phyloP scores from a whole-genome alignment of 2,113 vertebrate genomes.

The Cavia porcellus region DNA sequence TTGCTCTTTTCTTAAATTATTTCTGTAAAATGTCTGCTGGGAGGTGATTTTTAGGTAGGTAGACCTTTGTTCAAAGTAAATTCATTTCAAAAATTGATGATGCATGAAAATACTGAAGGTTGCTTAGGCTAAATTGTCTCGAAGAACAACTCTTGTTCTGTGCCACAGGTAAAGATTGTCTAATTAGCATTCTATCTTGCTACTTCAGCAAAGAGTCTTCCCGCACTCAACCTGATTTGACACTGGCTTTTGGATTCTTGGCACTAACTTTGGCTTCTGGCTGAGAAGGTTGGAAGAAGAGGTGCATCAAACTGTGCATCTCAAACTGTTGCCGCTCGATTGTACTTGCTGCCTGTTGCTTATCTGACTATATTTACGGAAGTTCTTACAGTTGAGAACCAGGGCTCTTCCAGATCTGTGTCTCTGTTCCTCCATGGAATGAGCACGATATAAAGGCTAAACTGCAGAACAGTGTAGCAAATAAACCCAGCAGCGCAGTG shows the following conservation, averaged over 20 bases:
- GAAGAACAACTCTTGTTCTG: not conserved
- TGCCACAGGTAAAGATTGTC: not conserved
- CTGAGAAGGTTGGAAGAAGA: not conserved
- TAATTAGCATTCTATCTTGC: not conserved
- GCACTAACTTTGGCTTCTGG: not conserved
- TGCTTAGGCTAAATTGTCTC: not conserved
- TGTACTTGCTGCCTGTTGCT: not conserved
- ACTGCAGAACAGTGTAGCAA: not conserved
- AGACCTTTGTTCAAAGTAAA: constrained; percentile 13
- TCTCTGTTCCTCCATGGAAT: not conserved
- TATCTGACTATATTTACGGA: not conserved
- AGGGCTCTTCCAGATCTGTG: not conserved
- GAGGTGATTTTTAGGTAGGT: constrained; percentile 20
- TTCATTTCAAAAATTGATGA: not conserved
- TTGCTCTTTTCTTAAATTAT: not conserved
- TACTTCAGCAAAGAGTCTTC: not conserved
- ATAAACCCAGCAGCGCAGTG: not conserved
- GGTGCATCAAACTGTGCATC: not conserved
- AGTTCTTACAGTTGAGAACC: not conserved
- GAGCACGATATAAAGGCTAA: not conserved
- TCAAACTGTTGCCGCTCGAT: not conserved
- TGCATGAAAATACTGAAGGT: not conserved
- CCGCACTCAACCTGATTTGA: not conserved
- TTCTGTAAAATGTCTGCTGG: constrained; percentile 6
- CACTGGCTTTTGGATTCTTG: not conserved